phyloP scores from a whole-genome alignment of 2,888 invertebrate genomes.

The Archaeoteleia sp. region DNA sequence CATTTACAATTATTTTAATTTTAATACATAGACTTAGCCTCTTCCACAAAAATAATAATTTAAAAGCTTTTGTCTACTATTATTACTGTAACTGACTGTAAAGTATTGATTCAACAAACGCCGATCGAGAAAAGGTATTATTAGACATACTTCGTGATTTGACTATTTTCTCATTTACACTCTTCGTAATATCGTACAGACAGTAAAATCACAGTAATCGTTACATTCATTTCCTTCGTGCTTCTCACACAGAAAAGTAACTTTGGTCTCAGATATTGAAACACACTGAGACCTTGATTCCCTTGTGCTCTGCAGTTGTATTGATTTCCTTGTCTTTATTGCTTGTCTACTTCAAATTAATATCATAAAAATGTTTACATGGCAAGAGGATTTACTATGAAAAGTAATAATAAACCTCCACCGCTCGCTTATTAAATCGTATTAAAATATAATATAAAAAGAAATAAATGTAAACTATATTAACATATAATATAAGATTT shows the following conservation, averaged over 20 bases:
- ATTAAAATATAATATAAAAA: neutral
- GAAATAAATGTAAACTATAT: neutral
- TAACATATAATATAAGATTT: neutral
- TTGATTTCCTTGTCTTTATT: conserved; percentile 41
- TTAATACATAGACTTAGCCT: too few relatives aligned
- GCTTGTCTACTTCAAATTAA: conserved; percentile 45
- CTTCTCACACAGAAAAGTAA: conserved; percentile 37
- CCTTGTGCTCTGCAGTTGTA: conserved; percentile 32
- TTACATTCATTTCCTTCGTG: conserved; percentile 28
- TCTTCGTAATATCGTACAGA: conserved; percentile 7
- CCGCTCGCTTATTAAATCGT: neutral
- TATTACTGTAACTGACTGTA: too few relatives aligned
- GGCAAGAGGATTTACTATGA: conserved; percentile 20
- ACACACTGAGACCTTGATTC: conserved; percentile 45
- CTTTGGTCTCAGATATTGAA: conserved; percentile 41
- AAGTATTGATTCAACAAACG: too few relatives aligned
- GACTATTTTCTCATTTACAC: neutral
- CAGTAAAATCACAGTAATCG: conserved; percentile 14
- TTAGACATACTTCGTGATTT: neutral
- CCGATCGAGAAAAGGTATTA: too few relatives aligned
- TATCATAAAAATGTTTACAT: conserved; percentile 47
- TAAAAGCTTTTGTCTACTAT: too few relatives aligned
- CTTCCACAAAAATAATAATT: too few relatives aligned
- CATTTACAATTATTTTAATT: too few relatives aligned
- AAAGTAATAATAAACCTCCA: conserved; percentile 32